These are phyloP conservation scores for Onychomys leucogaster DNA, from an alignment of 2,797 vertebrate species.

Conservation along the genomic window DNA sequence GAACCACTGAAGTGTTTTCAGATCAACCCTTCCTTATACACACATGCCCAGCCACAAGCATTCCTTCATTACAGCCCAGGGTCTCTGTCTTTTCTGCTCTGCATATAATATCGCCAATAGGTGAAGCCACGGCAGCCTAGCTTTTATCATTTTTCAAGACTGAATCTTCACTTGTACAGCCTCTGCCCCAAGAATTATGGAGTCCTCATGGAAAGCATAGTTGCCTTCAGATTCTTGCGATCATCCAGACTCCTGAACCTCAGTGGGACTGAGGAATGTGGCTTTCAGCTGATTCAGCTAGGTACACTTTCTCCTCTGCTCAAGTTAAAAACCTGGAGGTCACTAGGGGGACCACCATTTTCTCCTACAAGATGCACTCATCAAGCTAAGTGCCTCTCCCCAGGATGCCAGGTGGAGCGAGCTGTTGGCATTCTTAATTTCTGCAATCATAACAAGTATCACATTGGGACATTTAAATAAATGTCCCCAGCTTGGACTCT, in stretches of 20 bases:
- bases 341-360: not conserved
- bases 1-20: not conserved
- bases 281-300: conserved; percentile 21
- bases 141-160: not conserved
- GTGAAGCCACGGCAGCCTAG: not conserved
- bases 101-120: not conserved
- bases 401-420: not conserved
- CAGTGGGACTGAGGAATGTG: not conserved
- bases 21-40: not conserved
- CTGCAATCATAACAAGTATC: not conserved
- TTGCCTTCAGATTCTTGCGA: not conserved
- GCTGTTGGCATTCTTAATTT: conserved; percentile 49
- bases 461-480: conserved; percentile 3
- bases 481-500: not conserved
- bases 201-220: not conserved
- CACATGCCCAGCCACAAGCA: not conserved
- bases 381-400: conserved; percentile 14
- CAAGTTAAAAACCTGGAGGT: not conserved
- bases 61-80: not conserved
- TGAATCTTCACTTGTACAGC: not conserved
- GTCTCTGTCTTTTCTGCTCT: conserved; percentile 5
- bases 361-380: not conserved
- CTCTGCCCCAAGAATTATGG: not conserved
- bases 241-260: not conserved
- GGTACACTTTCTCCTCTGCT: not conserved